Evolutionary conservation across 2,888 invertebrate genomes (phyloP).

Genomic region (Oligia fasciuncula): DNA sequence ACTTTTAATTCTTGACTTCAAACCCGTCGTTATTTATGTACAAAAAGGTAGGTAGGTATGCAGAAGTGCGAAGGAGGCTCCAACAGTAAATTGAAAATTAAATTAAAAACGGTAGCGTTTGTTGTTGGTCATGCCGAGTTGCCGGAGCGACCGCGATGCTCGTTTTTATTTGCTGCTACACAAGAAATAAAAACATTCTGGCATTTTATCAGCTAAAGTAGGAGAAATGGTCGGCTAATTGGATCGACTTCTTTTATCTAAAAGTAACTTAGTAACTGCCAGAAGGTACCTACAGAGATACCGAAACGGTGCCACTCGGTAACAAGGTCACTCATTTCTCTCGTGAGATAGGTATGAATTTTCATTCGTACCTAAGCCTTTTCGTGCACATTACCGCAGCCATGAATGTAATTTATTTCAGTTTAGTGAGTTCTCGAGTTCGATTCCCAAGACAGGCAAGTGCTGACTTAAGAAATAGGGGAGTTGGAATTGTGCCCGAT

Average conservation of each 20-base stretch:
- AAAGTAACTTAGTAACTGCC: slow-evolving; percentile 31
- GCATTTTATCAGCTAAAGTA: slow-evolving; percentile 69
- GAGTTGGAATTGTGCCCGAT: slow-evolving; percentile 36
- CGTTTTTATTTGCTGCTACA: slow-evolving; percentile 64
- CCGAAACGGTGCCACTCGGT: slow-evolving; percentile 27
- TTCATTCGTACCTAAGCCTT: slow-evolving; percentile 42
- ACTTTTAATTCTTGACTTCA: slow-evolving; percentile 66
- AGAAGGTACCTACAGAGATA: slow-evolving; percentile 29
- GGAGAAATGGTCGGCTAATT: slow-evolving; percentile 69
- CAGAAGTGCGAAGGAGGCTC: slow-evolving; percentile 58
- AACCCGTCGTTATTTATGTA: slow-evolving; percentile 66
- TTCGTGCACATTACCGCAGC: slow-evolving; percentile 36
- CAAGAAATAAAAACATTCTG: slow-evolving; percentile 73
- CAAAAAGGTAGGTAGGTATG: slow-evolving; percentile 64
- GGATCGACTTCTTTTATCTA: slow-evolving; percentile 69
- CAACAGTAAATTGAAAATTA: slow-evolving; percentile 74
- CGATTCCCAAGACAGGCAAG: slow-evolving; percentile 41
- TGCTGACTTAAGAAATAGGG: slow-evolving; percentile 33
- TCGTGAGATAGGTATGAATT: slow-evolving; percentile 62
- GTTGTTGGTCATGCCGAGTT: slow-evolving; percentile 69
- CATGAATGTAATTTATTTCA: slow-evolving; percentile 47
- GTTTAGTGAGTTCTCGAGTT: slow-evolving; percentile 41
- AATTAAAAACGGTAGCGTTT: slow-evolving; percentile 72
- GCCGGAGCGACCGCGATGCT: slow-evolving; percentile 62
- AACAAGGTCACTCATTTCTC: slow-evolving; percentile 54